These are phyloP conservation scores for Gonioctena quinquepunctata DNA, from an alignment of 1,140 invertebrate species.

Conservation along the genomic window DNA sequence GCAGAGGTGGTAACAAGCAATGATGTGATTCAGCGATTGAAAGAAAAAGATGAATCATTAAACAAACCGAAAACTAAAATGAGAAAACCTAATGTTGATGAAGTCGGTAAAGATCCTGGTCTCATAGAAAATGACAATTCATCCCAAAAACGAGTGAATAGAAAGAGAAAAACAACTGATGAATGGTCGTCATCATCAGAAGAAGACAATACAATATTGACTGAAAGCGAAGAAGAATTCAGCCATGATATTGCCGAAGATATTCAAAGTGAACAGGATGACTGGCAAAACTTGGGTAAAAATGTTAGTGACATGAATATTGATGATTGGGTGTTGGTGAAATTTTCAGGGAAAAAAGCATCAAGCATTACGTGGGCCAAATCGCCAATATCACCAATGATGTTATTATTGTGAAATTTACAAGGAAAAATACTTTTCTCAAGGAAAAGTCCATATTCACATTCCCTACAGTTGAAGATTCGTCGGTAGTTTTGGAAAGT, in stretches of 20 bases:
- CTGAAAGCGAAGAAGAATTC: neutral
- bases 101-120: neutral
- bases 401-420: neutral
- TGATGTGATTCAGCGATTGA: neutral
- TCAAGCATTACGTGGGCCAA: constrained; percentile 15
- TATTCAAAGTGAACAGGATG: constrained; percentile 1
- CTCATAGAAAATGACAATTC: neutral
- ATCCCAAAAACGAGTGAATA: neutral
- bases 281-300: constrained; percentile 12
- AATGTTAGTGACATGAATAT: constrained; percentile 3
- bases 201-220: neutral
- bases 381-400: constrained; percentile 12
- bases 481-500: neutral
- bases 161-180: neutral
- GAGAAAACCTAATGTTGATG: neutral
- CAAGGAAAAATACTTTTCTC: constrained; percentile 6
- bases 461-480: constrained; percentile 3
- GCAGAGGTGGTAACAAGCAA: neutral
- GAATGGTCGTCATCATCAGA: neutral
- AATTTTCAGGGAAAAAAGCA: neutral
- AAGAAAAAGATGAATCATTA: neutral
- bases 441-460: neutral
- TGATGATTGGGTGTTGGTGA: constrained; percentile 3
- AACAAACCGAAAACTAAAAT: neutral
- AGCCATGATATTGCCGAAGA: neutral